Percentiles rank a stretch among this genome's conserved stretches.
phyloP scores from a whole-genome alignment of 2,888 invertebrate genomes.

The Drosophila meridionalis region DNA sequence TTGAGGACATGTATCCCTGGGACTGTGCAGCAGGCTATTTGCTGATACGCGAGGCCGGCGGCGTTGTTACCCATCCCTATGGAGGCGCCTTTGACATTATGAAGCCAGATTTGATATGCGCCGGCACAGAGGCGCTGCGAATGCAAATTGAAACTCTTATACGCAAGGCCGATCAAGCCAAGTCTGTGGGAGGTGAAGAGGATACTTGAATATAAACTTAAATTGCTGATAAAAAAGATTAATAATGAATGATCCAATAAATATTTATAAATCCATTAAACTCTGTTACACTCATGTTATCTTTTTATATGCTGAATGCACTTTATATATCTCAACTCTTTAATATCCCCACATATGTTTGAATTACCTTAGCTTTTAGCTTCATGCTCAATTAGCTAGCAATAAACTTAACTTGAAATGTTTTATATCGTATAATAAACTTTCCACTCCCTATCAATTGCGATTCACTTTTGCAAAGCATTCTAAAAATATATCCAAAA shows the following conservation, averaged over 20 bases:
- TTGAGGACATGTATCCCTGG: constrained; percentile 91
- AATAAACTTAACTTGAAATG: background rate
- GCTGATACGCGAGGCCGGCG: constrained; percentile 92
- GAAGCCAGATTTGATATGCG: constrained; percentile 86
- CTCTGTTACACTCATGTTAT: background rate
- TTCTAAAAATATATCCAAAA: constrained; percentile 9
- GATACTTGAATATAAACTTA: background rate
- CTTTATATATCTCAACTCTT: background rate
- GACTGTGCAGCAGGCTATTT: constrained; percentile 91
- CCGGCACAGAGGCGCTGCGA: constrained; percentile 86
- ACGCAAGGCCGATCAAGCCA: constrained; percentile 85
- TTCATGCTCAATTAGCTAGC: background rate
- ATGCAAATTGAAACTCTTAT: constrained; percentile 86
- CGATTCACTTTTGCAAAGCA: background rate
- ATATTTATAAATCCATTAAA: background rate
- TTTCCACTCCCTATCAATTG: constrained; percentile 5
- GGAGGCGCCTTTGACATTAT: constrained; percentile 87
- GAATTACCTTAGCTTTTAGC: background rate
- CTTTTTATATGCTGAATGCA: background rate
- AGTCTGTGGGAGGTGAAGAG: constrained; percentile 70
- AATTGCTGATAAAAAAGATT: background rate
- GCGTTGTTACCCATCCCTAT: constrained; percentile 88
- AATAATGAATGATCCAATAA: background rate
- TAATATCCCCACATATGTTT: background rate
- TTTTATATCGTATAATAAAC: background rate